Evolutionary conservation across 1,140 invertebrate genomes (phyloP), one percentile per base, ranked within the genome.

Genomic region (Thaumetopoea pityocampa): DNA sequence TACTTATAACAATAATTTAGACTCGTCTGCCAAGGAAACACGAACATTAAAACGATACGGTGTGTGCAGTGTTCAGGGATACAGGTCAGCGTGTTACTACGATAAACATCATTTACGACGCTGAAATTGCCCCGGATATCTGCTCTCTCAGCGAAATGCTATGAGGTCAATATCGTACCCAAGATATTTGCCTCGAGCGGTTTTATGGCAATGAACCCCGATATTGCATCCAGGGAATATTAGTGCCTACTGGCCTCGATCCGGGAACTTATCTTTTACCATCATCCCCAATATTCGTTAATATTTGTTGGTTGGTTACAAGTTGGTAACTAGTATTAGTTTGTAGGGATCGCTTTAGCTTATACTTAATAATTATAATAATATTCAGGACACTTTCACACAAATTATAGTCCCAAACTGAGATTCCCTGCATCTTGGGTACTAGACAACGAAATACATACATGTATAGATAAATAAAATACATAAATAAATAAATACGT

Each of bases 281-380:
- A 65, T 73, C 61, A 66, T 67, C 67, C 63, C 67, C 70, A 67
- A 74, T 74, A 74, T 68, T 60, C 62, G 60, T 48, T 70, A 70
- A 68, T 68, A 73, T 66, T 53, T 46, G 37, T 24, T 28, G 51
- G 41, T 46, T 41, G 36, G 57, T 62, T 65, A 69, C 63, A 58
- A 64, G 51, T 59, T 71, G 36, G 57, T 62, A 67, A 69, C 63
- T 56, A 64, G 51, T 59, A 68, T 60, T 51, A 56, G 33, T 54
- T 55, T 41, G 53, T 55, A 57, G 18, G 22, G 51, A 58, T 54
- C 55, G 58, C 54, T 58, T 63, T 45, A n/a, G n/a, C n/a, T n/a
- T n/a, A n/a, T n/a, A n/a, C n/a, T n/a, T n/a, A n/a, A n/a, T n/a
- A n/a, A n/a, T n/a, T n/a, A n/a, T n/a, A n/a, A n/a, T n/a, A n/a